Evolutionary conservation across 1,140 invertebrate genomes (phyloP), one percentile per base, ranked within the genome.

Genomic region (Trinorchestia longiramus): DNA sequence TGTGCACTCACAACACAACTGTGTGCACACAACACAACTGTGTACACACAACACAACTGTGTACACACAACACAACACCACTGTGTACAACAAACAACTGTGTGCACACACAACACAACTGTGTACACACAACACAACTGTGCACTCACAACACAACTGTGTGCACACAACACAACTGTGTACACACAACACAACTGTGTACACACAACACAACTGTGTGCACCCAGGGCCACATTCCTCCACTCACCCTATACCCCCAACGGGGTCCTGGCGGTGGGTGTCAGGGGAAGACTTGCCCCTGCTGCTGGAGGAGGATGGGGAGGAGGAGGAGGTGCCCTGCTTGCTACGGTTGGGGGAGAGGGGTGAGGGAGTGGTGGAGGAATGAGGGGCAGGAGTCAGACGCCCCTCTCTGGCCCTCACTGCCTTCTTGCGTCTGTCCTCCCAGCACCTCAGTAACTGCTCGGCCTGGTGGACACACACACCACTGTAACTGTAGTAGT

Each of bases 371-470:
- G 11, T 87, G 41, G 43, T 4, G 36, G 41, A 4, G 41, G 87
- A 36, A 40, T 87, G 87, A 41, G 87, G 41, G 36, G 87, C 87
- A 40, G 87, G 87, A 40, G 87, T 87, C 11, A 8, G 87, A 40
- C 87, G 36, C 87, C 41, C 95, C 96, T 96, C 96, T 42, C 96
- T 57, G 0, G 96, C 57, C 77, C 96, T 95, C 36, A 96, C 91
- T 53, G 96, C 96, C 95, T 97, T 97, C 90, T 97, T 97, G 41
- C 97, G 96, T 95, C 97, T 97, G 94, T 97, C 97, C 97, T 97
- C 97, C 96, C 97, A 97, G 19, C 96, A 97, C 53, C 97, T 96
- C 97, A 97, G 97, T 43, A 97, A 96, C 96, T 97, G 97, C 95
- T 97, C 97, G 47, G 97, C 97, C 97, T 97, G 96, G 11, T 3